Base-by-base conservation (phyloP, 2,113 vertebrate genomes). In the Tragulus kanchil region DNA sequence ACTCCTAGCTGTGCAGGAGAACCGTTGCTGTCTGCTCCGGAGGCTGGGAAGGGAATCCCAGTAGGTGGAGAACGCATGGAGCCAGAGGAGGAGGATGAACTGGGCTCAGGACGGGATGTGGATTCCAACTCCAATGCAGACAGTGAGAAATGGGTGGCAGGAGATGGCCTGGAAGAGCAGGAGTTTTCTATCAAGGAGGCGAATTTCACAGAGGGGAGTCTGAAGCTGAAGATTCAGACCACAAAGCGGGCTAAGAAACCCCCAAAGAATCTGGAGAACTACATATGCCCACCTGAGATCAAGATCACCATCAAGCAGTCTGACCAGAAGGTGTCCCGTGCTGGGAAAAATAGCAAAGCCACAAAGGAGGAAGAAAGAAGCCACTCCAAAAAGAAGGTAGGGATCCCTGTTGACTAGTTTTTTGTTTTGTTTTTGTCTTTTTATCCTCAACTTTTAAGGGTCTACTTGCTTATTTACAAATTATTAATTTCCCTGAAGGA, bases 121-220 rank as follows among this genome's bases (percentile, higher is more conserved):
- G 99, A 99, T 98, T 99, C 99, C 97, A 99, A 99, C 98, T 99
- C 99, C 7, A 99, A 99, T 15, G 99, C 99, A 0, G 99, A 99
- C 98, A 99, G 99, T 0, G 99, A 99, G 98, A 99, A 99, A 93
- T 99, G 99, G 99, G 98, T 98, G 92, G 99, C 99, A 0, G 99
- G 99, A 98, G 99, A 99, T 1, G 99, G 99, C 94, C 96, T 99
- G 98, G 99, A 99, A 96, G 99, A 99, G 78, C 99, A 99, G 98
- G 99, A 99, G 85, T 99, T 99, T 99, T 99, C 99, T 97, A 99
- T 99, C 98, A 99, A 99, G 98, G 99, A 99, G 98, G 99, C 99
- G 6, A 99, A 99, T 98, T 99, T 99, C 98, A 99, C 99, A 0
- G 99, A 99, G 97, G 99, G 99, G 96, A 99, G 99, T 98, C 99